Conservation (phyloP, 2,113 vertebrate species). For the Apaloderma vittatum region DNA sequence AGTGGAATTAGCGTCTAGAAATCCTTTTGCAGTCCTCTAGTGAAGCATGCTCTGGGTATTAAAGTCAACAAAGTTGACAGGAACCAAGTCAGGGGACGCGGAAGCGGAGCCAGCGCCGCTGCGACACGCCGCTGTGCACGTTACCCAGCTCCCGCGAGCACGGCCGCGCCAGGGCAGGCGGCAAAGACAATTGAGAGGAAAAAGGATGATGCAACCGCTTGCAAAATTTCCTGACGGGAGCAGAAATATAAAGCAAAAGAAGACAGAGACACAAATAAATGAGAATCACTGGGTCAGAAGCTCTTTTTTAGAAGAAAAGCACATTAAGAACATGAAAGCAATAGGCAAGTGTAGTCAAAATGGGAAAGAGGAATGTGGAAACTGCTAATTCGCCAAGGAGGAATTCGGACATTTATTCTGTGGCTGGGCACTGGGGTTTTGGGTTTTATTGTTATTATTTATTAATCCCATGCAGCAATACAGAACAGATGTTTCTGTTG, state of each 20-base stretch:
- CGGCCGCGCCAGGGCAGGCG: neutral
- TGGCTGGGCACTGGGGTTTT: neutral
- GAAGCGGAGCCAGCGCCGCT: neutral
- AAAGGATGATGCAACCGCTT: neutral
- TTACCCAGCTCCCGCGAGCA: neutral
- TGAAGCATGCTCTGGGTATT: neutral
- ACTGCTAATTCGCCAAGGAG: neutral
- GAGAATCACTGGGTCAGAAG: neutral
- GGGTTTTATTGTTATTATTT: neutral
- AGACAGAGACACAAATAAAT: neutral
- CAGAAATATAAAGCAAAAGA: neutral
- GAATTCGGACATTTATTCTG: neutral
- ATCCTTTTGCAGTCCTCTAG: neutral
- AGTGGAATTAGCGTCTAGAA: neutral
- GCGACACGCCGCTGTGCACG: rapidly evolving
- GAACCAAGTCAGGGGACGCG: neutral
- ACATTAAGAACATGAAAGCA: neutral
- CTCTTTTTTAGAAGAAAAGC: neutral
- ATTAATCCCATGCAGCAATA: neutral
- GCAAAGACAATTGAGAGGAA: neutral
- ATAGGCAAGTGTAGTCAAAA: neutral
- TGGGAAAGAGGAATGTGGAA: neutral
- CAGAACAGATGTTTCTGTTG: neutral
- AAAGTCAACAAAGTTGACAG: neutral
- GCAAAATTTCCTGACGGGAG: neutral